Percentiles rank a stretch among this genome's conserved stretches.
Conservation (phyloP, 2,888 invertebrate species). For the Dolichopus griseipennis region DNA sequence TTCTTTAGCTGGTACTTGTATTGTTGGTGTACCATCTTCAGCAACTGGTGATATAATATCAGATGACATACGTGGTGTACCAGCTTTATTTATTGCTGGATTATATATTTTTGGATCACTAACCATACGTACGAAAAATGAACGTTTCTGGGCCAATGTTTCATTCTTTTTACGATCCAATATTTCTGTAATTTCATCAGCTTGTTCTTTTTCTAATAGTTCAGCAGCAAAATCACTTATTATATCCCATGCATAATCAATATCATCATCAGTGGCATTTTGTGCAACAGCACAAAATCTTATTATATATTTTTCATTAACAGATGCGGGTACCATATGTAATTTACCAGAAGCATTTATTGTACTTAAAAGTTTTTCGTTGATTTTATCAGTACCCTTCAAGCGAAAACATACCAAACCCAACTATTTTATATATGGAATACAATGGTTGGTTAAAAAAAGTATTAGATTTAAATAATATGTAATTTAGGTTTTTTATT, state of each 20-base stretch:
- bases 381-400: conserved; percentile 67
- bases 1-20: conserved; percentile 45
- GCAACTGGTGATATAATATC: conserved; percentile 39
- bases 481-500: too few species aligned
- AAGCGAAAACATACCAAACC: conserved; percentile 88
- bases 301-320: conserved; percentile 84
- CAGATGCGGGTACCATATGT: conserved; percentile 93
- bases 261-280: conserved; percentile 74
- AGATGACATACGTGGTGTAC: conserved; percentile 48
- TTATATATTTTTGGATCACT: conserved; percentile 95
- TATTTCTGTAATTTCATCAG: conserved; percentile 66
- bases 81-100: conserved; percentile 74
- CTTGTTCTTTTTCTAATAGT: conserved; percentile 58
- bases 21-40: conserved; percentile 32
- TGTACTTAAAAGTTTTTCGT: conserved; percentile 81
- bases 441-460: not conserved
- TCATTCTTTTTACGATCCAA: conserved; percentile 66
- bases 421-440: conserved; percentile 47
- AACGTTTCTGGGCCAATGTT: conserved; percentile 80
- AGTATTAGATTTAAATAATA: not conserved
- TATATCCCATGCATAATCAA: conserved; percentile 76
- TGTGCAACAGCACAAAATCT: conserved; percentile 91
- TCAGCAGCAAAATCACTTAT: conserved; percentile 74
- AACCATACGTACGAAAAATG: conserved; percentile 96
- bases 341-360: conserved; percentile 93